Percentiles rank a stretch among this genome's conserved stretches.
Conservation (phyloP, 2,113 vertebrate genomes). For the Podiceps cristatus region DNA sequence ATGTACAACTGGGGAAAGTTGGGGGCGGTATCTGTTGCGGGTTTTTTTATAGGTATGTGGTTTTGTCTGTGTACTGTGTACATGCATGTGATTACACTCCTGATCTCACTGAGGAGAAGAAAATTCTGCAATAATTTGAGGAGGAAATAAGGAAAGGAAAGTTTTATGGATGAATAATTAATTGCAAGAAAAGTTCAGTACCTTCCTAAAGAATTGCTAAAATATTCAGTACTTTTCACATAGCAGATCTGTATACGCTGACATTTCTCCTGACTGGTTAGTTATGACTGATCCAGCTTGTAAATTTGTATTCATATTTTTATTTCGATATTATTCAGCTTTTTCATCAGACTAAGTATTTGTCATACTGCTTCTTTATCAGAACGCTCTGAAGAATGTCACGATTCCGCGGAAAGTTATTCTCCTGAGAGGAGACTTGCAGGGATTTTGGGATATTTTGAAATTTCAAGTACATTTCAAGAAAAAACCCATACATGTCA, state of each 20-base stretch:
- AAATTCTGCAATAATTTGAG: slow-evolving; percentile 47
- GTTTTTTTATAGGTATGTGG: background rate
- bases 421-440: slow-evolving; percentile 28
- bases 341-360: slow-evolving; percentile 45
- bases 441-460: background rate
- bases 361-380: slow-evolving; percentile 43
- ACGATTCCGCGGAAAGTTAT: slow-evolving; percentile 26
- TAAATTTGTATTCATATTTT: slow-evolving; percentile 52
- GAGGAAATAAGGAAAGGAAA: slow-evolving; percentile 53
- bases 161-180: slow-evolving; percentile 79
- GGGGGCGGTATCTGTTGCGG: slow-evolving; percentile 9
- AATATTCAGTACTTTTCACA: slow-evolving; percentile 75
- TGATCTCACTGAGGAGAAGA: background rate
- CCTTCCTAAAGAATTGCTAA: slow-evolving; percentile 72
- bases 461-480: background rate
- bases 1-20: slow-evolving; percentile 73
- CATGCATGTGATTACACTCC: slow-evolving; percentile 5
- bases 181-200: slow-evolving; percentile 75
- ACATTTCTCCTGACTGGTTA: slow-evolving; percentile 70
- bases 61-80: background rate
- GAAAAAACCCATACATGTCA: background rate
- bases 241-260: slow-evolving; percentile 53
- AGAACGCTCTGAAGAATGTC: background rate
- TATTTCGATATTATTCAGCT: slow-evolving; percentile 53
- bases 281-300: slow-evolving; percentile 37